These are phyloP conservation scores for Chrysogorgia sp. DNA, from an alignment of 92 coral and sea anemone species.

Conservation along the genomic window DNA sequence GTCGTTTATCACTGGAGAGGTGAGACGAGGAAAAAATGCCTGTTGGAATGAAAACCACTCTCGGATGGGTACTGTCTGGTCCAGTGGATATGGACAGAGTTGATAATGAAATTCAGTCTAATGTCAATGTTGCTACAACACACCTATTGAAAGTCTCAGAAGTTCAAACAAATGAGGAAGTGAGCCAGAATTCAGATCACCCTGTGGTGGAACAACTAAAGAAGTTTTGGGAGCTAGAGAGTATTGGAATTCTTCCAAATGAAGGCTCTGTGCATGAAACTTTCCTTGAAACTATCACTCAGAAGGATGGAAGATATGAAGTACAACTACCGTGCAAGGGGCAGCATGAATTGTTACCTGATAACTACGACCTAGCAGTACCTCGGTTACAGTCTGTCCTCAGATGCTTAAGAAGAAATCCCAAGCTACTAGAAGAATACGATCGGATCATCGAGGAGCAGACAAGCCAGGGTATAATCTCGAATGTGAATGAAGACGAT, in stretches of 20 bases:
- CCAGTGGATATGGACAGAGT: no score
- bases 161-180: no score
- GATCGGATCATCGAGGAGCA: conserved; percentile 4
- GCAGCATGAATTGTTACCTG: neutral
- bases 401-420: neutral
- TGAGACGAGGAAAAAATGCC: neutral
- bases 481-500: neutral
- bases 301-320: neutral
- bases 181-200: no score
- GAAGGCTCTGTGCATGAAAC: neutral
- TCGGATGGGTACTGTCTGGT: conserved; percentile 6
- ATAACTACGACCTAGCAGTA: neutral
- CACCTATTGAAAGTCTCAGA: no score
- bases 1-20: neutral
- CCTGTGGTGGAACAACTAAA: no score
- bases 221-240: no score
- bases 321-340: neutral
- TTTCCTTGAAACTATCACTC: neutral
- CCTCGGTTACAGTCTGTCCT: neutral
- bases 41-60: neutral
- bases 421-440: neutral
- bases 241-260: neutral
- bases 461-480: neutral
- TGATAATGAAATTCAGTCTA: no score
- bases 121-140: no score